phyloP scores from a whole-genome alignment of 1,140 invertebrate species.

The Ditylenchus dipsaci region DNA sequence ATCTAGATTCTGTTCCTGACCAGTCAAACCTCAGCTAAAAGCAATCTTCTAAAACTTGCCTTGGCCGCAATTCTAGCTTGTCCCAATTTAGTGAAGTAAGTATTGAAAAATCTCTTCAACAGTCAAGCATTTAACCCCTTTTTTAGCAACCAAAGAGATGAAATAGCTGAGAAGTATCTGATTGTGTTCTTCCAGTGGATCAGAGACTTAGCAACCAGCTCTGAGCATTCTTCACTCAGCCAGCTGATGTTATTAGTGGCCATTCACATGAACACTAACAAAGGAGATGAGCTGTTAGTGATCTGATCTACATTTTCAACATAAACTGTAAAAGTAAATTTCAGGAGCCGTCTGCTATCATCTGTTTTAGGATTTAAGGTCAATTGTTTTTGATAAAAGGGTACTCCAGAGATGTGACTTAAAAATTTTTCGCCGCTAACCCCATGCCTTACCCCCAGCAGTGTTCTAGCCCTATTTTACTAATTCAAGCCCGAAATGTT shows the following conservation, averaged over 20 bases:
- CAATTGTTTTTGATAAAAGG: neutral
- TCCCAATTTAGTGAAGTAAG: constrained; percentile 28
- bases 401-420: no score
- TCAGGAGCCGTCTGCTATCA: neutral
- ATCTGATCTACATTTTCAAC: no score
- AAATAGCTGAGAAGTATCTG: constrained; percentile 6
- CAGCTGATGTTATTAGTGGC: constrained; percentile 23
- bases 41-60: constrained; percentile 27
- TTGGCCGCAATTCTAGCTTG: constrained; percentile 34
- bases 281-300: constrained; percentile 20
- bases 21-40: constrained; percentile 8
- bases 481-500: no score
- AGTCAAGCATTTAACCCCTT: neutral
- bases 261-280: constrained; percentile 19
- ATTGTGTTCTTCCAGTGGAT: constrained; percentile 20
- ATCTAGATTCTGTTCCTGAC: constrained; percentile 21
- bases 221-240: constrained; percentile 20
- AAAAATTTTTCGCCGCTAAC: no score
- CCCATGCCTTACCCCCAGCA: no score
- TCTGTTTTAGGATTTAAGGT: constrained; percentile 12
- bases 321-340: neutral
- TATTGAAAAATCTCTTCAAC: constrained; percentile 1
- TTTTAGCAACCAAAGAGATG: constrained; percentile 21
- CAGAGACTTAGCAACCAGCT: constrained; percentile 3
- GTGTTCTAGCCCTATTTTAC: no score